Percentiles rank a stretch among this genome's conserved stretches.
These are phyloP conservation scores for Drosophila prosaltans DNA, from an alignment of 1,140 invertebrate species.

Conservation along the genomic window DNA sequence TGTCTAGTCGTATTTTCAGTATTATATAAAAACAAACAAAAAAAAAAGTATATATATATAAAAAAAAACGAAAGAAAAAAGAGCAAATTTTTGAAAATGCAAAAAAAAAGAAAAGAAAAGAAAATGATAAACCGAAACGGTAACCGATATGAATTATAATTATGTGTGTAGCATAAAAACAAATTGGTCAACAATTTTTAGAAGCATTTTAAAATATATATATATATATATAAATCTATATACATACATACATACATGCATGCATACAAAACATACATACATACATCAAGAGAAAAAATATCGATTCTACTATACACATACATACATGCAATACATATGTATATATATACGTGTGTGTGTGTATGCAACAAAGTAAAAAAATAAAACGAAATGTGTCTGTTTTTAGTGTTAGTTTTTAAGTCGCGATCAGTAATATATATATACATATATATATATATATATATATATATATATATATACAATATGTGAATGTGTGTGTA, in stretches of 20 bases:
- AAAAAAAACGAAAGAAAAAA: constrained; percentile 42
- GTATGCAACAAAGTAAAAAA: constrained; percentile 27
- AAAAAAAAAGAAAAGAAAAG: constrained; percentile 51
- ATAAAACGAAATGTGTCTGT: constrained; percentile 73
- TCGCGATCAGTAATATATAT: constrained; percentile 12
- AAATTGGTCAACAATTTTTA: constrained; percentile 75
- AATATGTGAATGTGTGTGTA: constrained; percentile 13
- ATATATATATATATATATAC: constrained; percentile 6
- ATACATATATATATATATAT: constrained; percentile 4
- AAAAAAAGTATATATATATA: constrained; percentile 32
- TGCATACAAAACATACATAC: constrained; percentile 34
- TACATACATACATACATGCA: constrained; percentile 35
- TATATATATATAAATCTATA: constrained; percentile 39
- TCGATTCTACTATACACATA: constrained; percentile 38
- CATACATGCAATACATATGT: constrained; percentile 35
- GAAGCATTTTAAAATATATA: constrained; percentile 77
- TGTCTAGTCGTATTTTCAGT: constrained; percentile 83
- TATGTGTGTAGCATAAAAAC: constrained; percentile 70
- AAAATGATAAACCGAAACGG: constrained; percentile 8
- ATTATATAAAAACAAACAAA: constrained; percentile 66
- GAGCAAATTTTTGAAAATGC: constrained; percentile 61
- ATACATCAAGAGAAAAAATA: constrained; percentile 11
- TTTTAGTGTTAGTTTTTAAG: constrained; percentile 77
- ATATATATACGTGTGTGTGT: constrained; percentile 24
- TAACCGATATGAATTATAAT: constrained; percentile 21